Evolutionary conservation across 2,797 vertebrate genomes (phyloP).

Genomic region (Tokudaia muenninki): DNA sequence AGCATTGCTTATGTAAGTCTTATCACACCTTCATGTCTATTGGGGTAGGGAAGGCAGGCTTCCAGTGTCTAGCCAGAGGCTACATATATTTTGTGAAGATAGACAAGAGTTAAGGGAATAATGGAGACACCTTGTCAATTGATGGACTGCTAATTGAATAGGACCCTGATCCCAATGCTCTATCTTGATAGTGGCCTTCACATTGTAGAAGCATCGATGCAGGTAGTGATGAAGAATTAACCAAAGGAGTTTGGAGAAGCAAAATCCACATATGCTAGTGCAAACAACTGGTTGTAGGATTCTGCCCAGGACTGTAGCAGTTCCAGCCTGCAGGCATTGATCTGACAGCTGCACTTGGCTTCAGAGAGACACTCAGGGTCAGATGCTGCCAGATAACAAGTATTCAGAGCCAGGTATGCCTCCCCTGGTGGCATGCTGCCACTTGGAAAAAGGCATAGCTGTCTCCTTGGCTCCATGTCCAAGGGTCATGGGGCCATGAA

Average conservation of each 20-base stretch:
- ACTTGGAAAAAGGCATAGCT: neutral
- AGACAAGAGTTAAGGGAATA: slow-evolving; percentile 66
- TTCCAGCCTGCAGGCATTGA: slow-evolving; percentile 72
- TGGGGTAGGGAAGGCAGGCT: neutral
- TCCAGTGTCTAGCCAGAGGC: slow-evolving; percentile 47
- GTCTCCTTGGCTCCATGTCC: slow-evolving; percentile 69
- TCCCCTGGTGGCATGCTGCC: neutral
- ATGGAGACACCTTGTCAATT: slow-evolving; percentile 64
- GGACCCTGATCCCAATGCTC: slow-evolving; percentile 72
- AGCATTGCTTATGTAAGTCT: neutral
- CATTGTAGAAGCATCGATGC: slow-evolving; percentile 65
- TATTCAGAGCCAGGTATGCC: slow-evolving; percentile 68
- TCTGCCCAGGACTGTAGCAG: slow-evolving; percentile 82
- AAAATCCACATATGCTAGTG: slow-evolving; percentile 70
- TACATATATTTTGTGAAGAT: slow-evolving; percentile 33
- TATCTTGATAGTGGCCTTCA: slow-evolving; percentile 52
- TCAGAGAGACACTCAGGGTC: slow-evolving; percentile 77
- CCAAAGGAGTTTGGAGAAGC: slow-evolving; percentile 76
- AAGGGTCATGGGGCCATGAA: neutral
- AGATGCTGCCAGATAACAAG: slow-evolving; percentile 79
- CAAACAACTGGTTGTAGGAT: slow-evolving; percentile 84
- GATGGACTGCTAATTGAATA: slow-evolving; percentile 69
- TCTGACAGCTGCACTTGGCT: slow-evolving; percentile 78
- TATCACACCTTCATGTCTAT: neutral
- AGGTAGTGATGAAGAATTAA: slow-evolving; percentile 77